Evolutionary conservation across 2,888 invertebrate species (phyloP).

Genomic region (Blastobasis lacticolella): DNA sequence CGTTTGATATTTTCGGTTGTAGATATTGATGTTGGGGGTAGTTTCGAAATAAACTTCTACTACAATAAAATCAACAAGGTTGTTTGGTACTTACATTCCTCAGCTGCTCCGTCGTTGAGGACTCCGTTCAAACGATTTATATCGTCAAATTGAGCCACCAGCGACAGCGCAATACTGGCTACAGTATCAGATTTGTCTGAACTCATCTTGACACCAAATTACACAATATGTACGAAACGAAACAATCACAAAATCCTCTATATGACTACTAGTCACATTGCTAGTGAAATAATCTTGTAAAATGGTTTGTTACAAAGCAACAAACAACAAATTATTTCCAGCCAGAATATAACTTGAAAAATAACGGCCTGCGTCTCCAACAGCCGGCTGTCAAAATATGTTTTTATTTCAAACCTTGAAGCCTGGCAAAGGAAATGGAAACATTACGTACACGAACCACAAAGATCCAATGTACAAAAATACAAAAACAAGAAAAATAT

Average conservation of each 20-base stretch:
- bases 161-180: conserved; percentile 64
- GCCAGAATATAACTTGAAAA: conserved; percentile 17
- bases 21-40: too few relatives aligned
- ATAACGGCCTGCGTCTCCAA: conserved; percentile 15
- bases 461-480: too few relatives aligned
- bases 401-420: too few relatives aligned
- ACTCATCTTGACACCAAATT: conserved; percentile 43
- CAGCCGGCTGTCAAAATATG: neutral
- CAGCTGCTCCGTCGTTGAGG: conserved; percentile 78
- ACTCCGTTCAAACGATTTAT: conserved; percentile 79
- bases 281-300: conserved; percentile 2
- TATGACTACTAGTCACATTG: conserved; percentile 13
- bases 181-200: conserved; percentile 58
- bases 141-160: conserved; percentile 82
- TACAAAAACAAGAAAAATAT: too few relatives aligned
- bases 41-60: conserved; percentile 54
- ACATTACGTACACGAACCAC: too few relatives aligned
- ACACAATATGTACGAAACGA: conserved; percentile 2
- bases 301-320: too few relatives aligned
- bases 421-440: too few relatives aligned
- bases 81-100: conserved; percentile 78
- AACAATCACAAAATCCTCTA: too few relatives aligned
- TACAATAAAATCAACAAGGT: conserved; percentile 84
- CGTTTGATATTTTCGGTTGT: too few relatives aligned
- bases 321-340: too few relatives aligned